Percentiles rank a stretch among this genome's conserved stretches.
Evolutionary conservation across 92 coral and sea anemone species (phyloP).

Genomic region (Palythoa heliodiscus): DNA sequence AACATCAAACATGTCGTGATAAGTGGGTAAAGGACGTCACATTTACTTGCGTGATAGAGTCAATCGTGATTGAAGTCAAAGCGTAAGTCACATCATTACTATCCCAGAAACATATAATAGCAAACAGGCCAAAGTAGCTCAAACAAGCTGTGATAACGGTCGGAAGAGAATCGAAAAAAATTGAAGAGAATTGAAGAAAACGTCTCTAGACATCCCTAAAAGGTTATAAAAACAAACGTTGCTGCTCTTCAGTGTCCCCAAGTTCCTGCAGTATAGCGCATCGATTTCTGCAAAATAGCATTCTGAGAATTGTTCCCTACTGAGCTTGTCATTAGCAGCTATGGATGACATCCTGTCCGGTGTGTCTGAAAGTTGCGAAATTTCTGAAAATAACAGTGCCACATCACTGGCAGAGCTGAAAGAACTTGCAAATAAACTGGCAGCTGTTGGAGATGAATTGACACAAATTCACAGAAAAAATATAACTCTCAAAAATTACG

Average conservation of each 20-base stretch:
- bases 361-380: background rate
- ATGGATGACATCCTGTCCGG: too few species aligned
- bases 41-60: background rate
- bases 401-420: background rate
- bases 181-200: background rate
- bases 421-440: background rate
- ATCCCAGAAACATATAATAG: background rate
- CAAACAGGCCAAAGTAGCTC: background rate
- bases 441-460: background rate
- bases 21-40: background rate
- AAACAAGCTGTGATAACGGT: background rate
- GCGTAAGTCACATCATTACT: too few species aligned
- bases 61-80: background rate
- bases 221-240: background rate
- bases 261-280: too few species aligned
- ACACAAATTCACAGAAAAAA: background rate
- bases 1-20: background rate
- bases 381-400: background rate
- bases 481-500: background rate
- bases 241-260: too few species aligned
- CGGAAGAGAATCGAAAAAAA: background rate
- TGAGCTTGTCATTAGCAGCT: too few species aligned
- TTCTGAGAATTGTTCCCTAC: too few species aligned
- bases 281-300: too few species aligned
- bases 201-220: background rate